Percentiles rank a stretch among this genome's conserved stretches.
Evolutionary conservation across 2,113 vertebrate species (phyloP).

Genomic region (Hipposideros armiger): DNA sequence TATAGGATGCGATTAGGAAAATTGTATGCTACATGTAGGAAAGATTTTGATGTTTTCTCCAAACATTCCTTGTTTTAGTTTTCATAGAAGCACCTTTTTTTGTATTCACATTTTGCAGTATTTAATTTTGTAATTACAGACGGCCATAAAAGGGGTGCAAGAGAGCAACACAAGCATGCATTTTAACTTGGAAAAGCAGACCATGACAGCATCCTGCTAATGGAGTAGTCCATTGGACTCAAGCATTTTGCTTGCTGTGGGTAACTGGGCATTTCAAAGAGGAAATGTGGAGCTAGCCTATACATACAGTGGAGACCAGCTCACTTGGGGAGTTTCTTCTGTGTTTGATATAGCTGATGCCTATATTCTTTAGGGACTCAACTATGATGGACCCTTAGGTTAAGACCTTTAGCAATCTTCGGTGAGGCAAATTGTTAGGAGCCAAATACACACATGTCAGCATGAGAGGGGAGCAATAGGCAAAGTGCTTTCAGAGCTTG

Average conservation of each 20-base stretch:
- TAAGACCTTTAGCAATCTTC: not conserved
- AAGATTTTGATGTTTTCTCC: not conserved
- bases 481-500: not conserved
- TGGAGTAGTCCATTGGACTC: not conserved
- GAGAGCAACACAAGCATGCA: not conserved
- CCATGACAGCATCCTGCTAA: not conserved
- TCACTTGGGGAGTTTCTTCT: not conserved
- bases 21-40: not conserved
- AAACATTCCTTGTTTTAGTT: slow-evolving; percentile 32
- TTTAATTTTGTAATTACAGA: slow-evolving; percentile 23
- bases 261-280: not conserved
- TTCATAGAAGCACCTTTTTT: slow-evolving; percentile 28
- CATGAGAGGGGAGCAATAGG: not conserved
- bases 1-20: not conserved
- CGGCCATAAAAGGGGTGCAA: not conserved
- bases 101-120: not conserved
- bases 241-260: not conserved
- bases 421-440: not conserved
- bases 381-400: not conserved
- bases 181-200: slow-evolving; percentile 4
- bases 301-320: not conserved
- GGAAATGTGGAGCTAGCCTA: not conserved
- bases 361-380: slow-evolving; percentile 5
- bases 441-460: not conserved
- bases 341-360: slow-evolving; percentile 4